Conservation (phyloP, 2,113 vertebrate species). For the Athene noctua region DNA sequence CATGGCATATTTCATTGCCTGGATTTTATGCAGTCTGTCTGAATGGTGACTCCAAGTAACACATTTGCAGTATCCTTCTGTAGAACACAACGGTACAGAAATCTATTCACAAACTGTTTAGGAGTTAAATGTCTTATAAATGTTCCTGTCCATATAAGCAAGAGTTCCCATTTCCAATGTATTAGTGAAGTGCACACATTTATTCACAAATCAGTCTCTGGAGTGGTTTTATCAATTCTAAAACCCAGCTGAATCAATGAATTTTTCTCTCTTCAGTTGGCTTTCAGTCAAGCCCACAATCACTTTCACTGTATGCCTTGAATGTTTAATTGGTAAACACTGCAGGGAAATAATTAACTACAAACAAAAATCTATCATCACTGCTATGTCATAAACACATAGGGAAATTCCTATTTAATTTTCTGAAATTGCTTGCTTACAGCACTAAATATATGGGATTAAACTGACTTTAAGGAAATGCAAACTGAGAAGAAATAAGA, state of each 20-base stretch:
- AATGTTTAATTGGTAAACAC: constrained; percentile 34
- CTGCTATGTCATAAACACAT: constrained; percentile 21
- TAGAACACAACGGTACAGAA: not conserved
- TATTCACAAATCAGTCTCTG: not conserved
- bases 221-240: not conserved
- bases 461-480: constrained; percentile 14
- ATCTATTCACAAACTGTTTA: not conserved
- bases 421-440: constrained; percentile 51
- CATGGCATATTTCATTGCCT: not conserved
- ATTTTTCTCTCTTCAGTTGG: not conserved
- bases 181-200: not conserved
- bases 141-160: not conserved
- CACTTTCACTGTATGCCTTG: constrained; percentile 10
- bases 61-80: not conserved
- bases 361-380: constrained; percentile 27
- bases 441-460: constrained; percentile 24
- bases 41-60: not conserved
- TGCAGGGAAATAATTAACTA: constrained; percentile 49
- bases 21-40: not conserved
- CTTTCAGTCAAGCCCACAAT: constrained; percentile 39
- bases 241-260: constrained; percentile 11
- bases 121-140: not conserved
- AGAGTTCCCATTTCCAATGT: not conserved
- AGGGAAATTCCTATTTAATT: constrained; percentile 64
- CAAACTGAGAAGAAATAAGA: not conserved